Conservation (phyloP, 2,113 vertebrate genomes). For the Bettongia penicillata region DNA sequence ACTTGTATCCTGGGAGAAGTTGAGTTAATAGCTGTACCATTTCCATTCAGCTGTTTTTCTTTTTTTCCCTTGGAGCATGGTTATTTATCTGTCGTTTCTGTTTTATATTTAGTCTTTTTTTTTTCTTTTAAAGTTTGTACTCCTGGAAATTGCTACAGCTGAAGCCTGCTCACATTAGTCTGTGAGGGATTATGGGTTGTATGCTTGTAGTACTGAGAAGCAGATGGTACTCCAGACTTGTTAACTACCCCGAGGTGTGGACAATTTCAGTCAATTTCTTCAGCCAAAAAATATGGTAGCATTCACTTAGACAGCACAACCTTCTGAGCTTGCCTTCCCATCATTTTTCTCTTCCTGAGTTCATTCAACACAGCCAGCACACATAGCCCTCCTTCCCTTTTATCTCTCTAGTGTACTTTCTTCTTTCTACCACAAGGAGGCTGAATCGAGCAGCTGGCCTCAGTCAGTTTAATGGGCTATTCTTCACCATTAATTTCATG, state of each 20-base stretch:
- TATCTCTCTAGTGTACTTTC: background rate
- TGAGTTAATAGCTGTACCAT: background rate
- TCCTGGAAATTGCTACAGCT: background rate
- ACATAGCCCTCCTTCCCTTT: background rate
- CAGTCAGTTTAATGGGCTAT: background rate
- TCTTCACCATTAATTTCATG: background rate
- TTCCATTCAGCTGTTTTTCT: background rate
- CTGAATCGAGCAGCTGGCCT: background rate
- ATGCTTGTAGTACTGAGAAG: background rate
- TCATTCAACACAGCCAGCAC: background rate
- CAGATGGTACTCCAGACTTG: slow-evolving; percentile 47
- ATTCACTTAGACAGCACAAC: background rate
- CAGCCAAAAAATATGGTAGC: background rate
- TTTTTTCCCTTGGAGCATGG: background rate
- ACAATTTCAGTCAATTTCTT: slow-evolving; percentile 24
- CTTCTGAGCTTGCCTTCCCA: background rate
- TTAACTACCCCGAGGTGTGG: background rate
- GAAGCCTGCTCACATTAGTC: background rate
- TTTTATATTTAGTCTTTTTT: slow-evolving; percentile 5
- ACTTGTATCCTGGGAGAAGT: slow-evolving; percentile 20
- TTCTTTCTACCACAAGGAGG: background rate
- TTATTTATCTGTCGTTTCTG: background rate
- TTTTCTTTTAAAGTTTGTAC: background rate
- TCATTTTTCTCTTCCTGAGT: background rate
- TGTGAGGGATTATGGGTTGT: background rate